Base-by-base conservation (phyloP, 2,797 vertebrate genomes). In the Coregonus sp. region DNA sequence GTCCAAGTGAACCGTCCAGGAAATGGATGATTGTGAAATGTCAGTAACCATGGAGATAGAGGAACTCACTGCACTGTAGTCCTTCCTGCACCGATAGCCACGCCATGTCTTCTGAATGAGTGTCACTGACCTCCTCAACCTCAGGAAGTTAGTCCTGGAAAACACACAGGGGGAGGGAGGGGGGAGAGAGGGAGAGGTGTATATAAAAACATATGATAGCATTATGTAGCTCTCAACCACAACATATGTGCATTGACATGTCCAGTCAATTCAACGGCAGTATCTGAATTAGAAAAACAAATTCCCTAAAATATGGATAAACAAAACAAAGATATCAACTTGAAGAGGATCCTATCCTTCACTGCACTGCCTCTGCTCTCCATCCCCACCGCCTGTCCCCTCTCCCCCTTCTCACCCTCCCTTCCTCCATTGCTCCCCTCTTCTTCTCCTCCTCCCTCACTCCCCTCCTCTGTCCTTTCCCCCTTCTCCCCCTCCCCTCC, bases 41-140 rank as follows among this genome's bases (percentile, higher is more conserved):
- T 54, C 47, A 20, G 65, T 59, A 61, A 75, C 40, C 31, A n/a
- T 47, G 37, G 67, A 37, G 12, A 74, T 31, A 20, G 25, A 35
- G 0, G 0, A 78, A 93, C 96, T 96, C 91, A 99, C 98, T 86
- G 93, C 94, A 61, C 81, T 90, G 0, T 96, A 99, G 65, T 96
- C 96, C 88, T 88, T 97, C 87, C 95, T 93, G 85, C 95, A 97
- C 73, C 82, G 94, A 82, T 97, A 95, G 52, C 97, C 97, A 50
- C 96, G 94, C 98, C 98, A 99, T 72, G 94, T 92, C 75, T 93
- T 96, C 92, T 99, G 98, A 88, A 99, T 96, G 74, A 96, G 79
- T 3, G 92, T 95, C 74, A 92, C 96, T 0, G 97, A 95, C 0
- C 90, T 95, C 86, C 89, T 94, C 74, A 97, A 81, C 91, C 94